Conservation (phyloP, 35 echinoderm and acorn worm species). For the Antedon bifida region DNA sequence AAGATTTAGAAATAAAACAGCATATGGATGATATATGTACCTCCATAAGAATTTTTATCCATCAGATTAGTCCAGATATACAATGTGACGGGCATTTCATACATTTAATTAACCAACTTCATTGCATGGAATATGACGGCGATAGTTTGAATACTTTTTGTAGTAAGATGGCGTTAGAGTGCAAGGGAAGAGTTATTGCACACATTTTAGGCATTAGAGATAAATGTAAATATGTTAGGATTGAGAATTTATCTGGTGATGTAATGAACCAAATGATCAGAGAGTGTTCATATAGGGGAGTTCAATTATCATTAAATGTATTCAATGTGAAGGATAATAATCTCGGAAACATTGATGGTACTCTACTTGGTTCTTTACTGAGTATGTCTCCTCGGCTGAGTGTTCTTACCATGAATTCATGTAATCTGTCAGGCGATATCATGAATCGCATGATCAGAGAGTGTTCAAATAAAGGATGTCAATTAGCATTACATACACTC, state of each 20-base stretch:
- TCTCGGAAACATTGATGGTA: too few relatives aligned
- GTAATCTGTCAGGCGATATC: neutral
- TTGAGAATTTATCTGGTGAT: too few relatives aligned
- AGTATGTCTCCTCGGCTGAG: too few relatives aligned
- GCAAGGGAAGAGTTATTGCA: too few relatives aligned
- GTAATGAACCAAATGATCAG: too few relatives aligned
- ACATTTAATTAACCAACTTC: neutral
- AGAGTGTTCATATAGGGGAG: too few relatives aligned
- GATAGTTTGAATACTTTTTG: neutral
- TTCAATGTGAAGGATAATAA: too few relatives aligned
- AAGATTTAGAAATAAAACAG: neutral
- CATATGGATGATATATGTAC: neutral
- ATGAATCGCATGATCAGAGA: neutral
- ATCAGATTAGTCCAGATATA: neutral
- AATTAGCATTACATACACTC: neutral
- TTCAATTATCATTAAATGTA: too few relatives aligned
- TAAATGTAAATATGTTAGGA: too few relatives aligned
- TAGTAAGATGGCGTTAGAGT: neutral
- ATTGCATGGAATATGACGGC: neutral
- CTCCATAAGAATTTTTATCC: neutral
- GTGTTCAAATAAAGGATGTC: neutral
- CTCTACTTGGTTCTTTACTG: too few relatives aligned
- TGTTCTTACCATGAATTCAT: too few relatives aligned
- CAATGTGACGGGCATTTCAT: neutral
- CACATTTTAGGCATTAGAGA: too few relatives aligned